Base-by-base conservation (phyloP, 2,113 vertebrate genomes). In the Nothobranchius kuhntae region DNA sequence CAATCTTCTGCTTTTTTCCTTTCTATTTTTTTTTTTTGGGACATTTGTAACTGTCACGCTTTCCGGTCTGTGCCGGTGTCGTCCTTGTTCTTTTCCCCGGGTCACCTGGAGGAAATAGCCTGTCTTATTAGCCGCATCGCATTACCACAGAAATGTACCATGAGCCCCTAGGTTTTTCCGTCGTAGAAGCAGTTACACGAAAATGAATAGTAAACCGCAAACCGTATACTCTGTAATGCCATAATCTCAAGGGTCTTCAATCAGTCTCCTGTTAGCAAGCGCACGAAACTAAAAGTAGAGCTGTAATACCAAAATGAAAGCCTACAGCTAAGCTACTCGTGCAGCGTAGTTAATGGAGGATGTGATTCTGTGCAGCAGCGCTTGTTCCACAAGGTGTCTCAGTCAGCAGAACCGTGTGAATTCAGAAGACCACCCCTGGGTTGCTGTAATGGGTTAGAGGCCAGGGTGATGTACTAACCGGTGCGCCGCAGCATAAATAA, bases 331-430 rank as follows among this genome's bases (percentile, higher is more conserved):
- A 65, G 75, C 82, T 65, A 51, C 73, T 66, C 67, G 2, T 53
- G 65, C 10, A 51, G 72, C 44, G 45, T 73, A 69, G 77, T 78
- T 84, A 87, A 89, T 87, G 83, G 83, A 75, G 85, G 78, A 89
- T 83, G 72, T 73, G 85, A 84, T 84, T 77, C 67, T 79, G 75
- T 86, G 83, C 69, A 78, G 78, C 80, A 58, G 74, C 26, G 68
- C 79, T 77, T 68, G 78, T 91, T 78, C 76, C 78, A 77, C 89
- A 91, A 91, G 89, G 89, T 91, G 90, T 91, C 88, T 83, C 75
- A 71, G 87, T 80, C 86, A 88, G 76, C 82, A 80, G 68, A 86
- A 78, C 76, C 61, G 71, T 76, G 66, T 63, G 72, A 84, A 83
- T 87, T 76, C 58, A 80, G 57, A 80, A 54, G 88, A 87, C 83